phyloP scores from a whole-genome alignment of 2,113 vertebrate species.

The Rhadina sibilatrix region DNA sequence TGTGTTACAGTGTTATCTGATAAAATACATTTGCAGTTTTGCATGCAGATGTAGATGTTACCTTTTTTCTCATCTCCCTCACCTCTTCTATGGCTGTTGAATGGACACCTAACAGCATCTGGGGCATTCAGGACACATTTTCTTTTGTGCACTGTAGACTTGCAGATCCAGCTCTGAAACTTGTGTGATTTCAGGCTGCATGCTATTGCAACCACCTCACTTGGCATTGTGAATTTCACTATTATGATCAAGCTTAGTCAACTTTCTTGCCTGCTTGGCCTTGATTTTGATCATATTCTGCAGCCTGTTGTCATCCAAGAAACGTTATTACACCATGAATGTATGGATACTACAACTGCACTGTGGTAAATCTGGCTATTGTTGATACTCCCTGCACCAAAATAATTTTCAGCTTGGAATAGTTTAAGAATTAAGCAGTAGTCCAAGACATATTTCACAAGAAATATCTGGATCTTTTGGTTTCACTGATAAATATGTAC shows the following conservation, averaged over 20 bases:
- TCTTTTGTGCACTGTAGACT: not conserved
- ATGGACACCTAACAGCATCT: fast-evolving
- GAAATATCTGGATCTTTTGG: not conserved
- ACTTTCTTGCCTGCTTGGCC: not conserved
- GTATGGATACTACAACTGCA: not conserved
- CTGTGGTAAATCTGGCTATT: not conserved
- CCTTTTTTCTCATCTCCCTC: not conserved
- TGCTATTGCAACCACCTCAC: not conserved
- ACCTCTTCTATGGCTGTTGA: not conserved
- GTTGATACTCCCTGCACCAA: not conserved
- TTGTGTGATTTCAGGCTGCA: not conserved
- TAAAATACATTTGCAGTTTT: not conserved
- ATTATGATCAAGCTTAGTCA: not conserved
- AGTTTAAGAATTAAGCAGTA: not conserved
- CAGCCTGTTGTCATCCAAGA: not conserved
- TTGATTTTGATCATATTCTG: not conserved
- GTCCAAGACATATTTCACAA: not conserved
- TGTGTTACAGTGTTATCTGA: not conserved
- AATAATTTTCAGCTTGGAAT: not conserved
- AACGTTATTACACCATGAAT: not conserved
- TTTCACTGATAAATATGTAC: not conserved
- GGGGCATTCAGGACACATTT: fast-evolving
- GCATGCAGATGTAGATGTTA: not conserved
- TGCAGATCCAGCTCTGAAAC: not conserved
- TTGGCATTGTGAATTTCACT: not conserved